These are phyloP conservation scores for Amphibalanus amphitrite DNA, from an alignment of 1,140 invertebrate species.

Conservation along the genomic window DNA sequence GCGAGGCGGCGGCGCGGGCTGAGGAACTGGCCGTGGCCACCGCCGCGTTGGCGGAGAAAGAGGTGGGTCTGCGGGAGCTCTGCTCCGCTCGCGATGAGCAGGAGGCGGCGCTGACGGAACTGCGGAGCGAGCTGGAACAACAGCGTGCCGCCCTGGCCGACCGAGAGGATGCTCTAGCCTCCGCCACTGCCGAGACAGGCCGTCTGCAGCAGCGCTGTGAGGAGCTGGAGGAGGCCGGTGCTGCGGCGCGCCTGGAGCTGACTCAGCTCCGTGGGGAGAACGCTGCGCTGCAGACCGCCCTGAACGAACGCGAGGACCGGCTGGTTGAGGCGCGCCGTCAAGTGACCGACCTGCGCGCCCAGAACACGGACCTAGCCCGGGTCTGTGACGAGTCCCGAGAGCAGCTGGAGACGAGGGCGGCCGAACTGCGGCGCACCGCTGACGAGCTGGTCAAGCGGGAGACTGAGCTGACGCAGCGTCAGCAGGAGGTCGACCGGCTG, in stretches of 20 bases:
- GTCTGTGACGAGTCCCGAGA: neutral
- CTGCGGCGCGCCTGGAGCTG: neutral
- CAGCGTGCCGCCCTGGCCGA: neutral
- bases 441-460: neutral
- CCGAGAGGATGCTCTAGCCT: neutral
- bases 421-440: neutral
- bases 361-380: neutral
- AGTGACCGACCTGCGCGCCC: neutral
- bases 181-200: neutral
- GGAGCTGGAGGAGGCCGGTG: neutral
- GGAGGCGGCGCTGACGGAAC: neutral
- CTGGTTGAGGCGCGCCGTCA: neutral
- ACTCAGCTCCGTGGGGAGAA: too few relatives aligned
- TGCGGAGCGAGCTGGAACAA: neutral
- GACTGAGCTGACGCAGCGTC: neutral
- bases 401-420: neutral
- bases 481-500: neutral
- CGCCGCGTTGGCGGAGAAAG: neutral
- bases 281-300: neutral
- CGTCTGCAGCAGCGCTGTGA: neutral
- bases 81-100: neutral
- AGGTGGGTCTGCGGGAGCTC: neutral
- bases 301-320: neutral
- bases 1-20: neutral
- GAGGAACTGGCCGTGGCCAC: neutral